phyloP scores from a whole-genome alignment of 2,113 vertebrate genomes.

The Semicossyphus pulcher region DNA sequence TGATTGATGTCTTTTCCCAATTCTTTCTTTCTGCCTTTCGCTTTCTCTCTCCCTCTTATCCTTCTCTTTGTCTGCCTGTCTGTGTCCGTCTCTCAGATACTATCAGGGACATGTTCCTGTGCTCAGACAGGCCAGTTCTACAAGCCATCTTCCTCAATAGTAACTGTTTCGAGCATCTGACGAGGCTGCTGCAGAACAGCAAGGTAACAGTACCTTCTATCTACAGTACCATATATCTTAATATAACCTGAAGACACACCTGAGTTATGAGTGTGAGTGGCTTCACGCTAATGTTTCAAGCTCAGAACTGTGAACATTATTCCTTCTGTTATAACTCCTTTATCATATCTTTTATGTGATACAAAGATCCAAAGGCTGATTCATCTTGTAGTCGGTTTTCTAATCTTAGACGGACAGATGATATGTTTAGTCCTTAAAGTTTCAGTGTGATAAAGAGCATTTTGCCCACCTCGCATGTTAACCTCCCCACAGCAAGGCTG shows the following conservation, averaged over 20 bases:
- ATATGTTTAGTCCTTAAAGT: too few relatives aligned
- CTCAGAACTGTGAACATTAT: background rate
- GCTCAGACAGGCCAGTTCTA: constrained; percentile 94
- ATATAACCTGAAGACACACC: background rate
- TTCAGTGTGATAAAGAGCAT: constrained; percentile 39
- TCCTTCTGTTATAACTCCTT: background rate
- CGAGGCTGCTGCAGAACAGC: constrained; percentile 96
- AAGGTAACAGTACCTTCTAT: constrained; percentile 85
- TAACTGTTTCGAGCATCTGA: constrained; percentile 98
- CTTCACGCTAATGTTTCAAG: too few relatives aligned
- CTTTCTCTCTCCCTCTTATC: background rate
- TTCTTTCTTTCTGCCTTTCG: background rate
- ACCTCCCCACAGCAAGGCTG: constrained; percentile 56
- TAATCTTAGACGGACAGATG: too few relatives aligned
- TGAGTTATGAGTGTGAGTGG: too few relatives aligned
- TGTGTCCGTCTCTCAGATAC: constrained; percentile 83
- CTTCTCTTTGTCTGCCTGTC: background rate
- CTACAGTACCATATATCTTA: constrained; percentile 9
- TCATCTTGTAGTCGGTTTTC: too few relatives aligned
- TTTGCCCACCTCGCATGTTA: constrained; percentile 72
- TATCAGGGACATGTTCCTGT: constrained; percentile 97
- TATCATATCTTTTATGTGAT: background rate
- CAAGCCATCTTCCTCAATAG: constrained; percentile 99
- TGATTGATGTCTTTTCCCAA: background rate
- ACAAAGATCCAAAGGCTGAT: background rate